Evolutionary conservation across 2,113 vertebrate genomes (phyloP), one percentile per base, ranked within the genome.

Genomic region (Colistium nudipinnis): DNA sequence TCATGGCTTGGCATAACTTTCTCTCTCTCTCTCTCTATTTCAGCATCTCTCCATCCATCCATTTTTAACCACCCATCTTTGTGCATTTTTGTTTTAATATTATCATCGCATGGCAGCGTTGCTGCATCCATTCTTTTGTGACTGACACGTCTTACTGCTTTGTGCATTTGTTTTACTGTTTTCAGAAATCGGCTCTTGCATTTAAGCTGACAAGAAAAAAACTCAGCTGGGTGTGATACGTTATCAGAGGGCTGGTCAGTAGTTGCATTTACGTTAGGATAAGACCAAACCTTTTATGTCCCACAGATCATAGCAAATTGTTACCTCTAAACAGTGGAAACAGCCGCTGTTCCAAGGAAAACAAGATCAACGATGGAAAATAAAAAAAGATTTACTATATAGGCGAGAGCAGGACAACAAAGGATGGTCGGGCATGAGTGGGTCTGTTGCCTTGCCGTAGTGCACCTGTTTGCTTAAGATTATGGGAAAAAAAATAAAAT

Each of bases 11-110:
- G 77, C 82, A 85, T 77, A 73, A 72, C 82, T 81, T 81, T 88
- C 82, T 87, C 72, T 87, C 80, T 85, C 74, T 82, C 86, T 90
- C 87, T 89, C 86, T 88, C n/a, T n/a, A n/a, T n/a, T 85, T 91
- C 86, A 90, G 85, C 65, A 78, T 90, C 75, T 90, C 70, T 90
- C 77, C 81, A 87, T 87, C 76, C 82, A 87, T 85, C 79, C 82
- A 82, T 86, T 72, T 83, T 70, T 75, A 84, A n/a, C 80, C 68
- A 73, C 59, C n/a, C 78, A 83, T 82, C 74, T 75, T 78, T 74
- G 51, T 88, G 79, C 67, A 68, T 88, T 54, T 91, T 72, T 87
- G 85, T 88, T 74, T 86, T 88, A 78, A 83, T 87, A 69, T 76
- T 74, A 33, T 82, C 83, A 82, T 79, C 76, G 86, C 88, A 91